phyloP scores from a whole-genome alignment of 1,140 invertebrate species.

The Drosophila pruinosa region DNA sequence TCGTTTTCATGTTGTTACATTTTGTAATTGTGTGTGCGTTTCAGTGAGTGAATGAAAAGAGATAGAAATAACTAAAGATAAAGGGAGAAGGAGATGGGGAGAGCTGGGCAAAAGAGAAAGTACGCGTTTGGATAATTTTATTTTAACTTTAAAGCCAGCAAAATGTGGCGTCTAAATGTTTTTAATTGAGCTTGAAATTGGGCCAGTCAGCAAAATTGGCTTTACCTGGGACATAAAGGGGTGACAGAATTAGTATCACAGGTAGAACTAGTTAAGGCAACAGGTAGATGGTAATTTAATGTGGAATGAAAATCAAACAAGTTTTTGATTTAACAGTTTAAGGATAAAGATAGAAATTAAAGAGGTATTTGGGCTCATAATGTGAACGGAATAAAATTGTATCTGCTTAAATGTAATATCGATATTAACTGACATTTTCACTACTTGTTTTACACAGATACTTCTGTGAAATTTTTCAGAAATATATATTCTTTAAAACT shows the following conservation, averaged over 20 bases:
- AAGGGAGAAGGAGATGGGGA: not conserved
- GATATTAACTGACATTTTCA: too few species aligned
- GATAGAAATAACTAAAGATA: not conserved
- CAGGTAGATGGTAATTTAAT: conserved; percentile 16
- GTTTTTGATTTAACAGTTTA: not conserved
- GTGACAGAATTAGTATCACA: not conserved
- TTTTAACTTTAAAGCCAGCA: conserved; percentile 69
- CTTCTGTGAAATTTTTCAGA: too few species aligned
- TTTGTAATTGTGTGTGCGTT: conserved; percentile 73
- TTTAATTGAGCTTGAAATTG: conserved; percentile 76
- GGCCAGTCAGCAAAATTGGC: conserved; percentile 61
- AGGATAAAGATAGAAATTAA: not conserved
- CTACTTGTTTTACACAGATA: too few species aligned
- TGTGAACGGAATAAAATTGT: too few species aligned
- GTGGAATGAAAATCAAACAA: not conserved
- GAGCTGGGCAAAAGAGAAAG: conserved; percentile 27
- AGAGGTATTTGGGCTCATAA: not conserved
- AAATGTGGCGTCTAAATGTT: conserved; percentile 73
- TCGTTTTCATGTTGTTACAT: conserved; percentile 79
- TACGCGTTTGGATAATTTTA: conserved; percentile 15
- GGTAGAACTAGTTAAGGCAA: conserved; percentile 20
- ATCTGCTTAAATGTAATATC: too few species aligned
- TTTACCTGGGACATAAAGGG: conserved; percentile 29
- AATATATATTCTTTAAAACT: too few species aligned
- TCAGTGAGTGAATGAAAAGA: not conserved